Percentiles rank a stretch among this genome's conserved stretches.
phyloP scores from a whole-genome alignment of 64 coral and sea anemone genomes.

The Dendronephthya gigantea region DNA sequence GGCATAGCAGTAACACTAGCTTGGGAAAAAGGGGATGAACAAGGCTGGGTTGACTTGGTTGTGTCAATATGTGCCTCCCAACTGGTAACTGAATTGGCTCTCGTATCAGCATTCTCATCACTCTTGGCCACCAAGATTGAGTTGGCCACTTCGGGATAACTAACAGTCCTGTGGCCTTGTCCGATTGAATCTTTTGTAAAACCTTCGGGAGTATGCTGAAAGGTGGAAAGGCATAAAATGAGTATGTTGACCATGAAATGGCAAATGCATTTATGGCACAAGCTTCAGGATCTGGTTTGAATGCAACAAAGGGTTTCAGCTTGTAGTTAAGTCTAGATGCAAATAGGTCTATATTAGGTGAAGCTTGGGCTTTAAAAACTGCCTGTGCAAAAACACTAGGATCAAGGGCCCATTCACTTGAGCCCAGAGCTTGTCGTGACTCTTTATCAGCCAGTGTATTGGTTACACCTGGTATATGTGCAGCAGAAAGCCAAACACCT shows the following conservation, averaged over 20 bases:
- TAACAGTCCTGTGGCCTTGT: neutral
- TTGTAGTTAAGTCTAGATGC: slow-evolving; percentile 24
- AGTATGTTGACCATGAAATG: neutral
- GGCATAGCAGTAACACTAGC: neutral
- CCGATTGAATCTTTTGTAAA: neutral
- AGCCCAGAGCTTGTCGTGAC: neutral
- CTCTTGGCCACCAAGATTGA: neutral
- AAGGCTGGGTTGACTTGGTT: neutral
- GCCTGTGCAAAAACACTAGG: neutral
- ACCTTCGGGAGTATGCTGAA: neutral
- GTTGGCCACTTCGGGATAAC: neutral
- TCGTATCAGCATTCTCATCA: neutral
- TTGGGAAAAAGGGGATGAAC: neutral
- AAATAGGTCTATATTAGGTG: slow-evolving; percentile 39
- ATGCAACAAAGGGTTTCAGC: neutral
- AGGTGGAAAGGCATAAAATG: slow-evolving; percentile 36
- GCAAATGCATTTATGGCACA: slow-evolving; percentile 14
- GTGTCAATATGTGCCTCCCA: neutral
- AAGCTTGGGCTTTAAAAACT: neutral
- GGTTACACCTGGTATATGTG: slow-evolving; percentile 30
- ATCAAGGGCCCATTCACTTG: slow-evolving; percentile 19
- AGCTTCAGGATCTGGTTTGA: slow-evolving; percentile 41
- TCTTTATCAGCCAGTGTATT: slow-evolving; percentile 31
- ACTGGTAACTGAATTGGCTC: neutral
- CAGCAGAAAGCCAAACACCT: slow-evolving; percentile 20